Conservation (phyloP, 2,113 vertebrate genomes). For the Plotosus lineatus region DNA sequence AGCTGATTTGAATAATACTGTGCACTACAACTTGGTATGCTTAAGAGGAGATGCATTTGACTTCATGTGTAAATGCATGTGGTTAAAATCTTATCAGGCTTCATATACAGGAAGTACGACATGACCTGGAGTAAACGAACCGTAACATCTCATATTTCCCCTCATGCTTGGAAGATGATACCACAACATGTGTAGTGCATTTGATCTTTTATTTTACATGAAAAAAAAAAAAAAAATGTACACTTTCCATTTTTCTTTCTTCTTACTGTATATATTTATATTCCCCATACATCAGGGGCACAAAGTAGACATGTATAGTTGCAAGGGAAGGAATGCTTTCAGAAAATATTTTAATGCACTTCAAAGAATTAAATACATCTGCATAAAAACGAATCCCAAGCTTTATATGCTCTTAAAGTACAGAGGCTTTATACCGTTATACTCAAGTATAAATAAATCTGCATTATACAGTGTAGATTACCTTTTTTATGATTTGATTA, state of each 20-base stretch:
- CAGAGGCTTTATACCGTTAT: conserved; percentile 39
- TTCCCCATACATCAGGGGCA: conserved; percentile 63
- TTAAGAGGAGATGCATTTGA: background rate
- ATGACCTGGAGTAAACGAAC: background rate
- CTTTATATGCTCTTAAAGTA: conserved; percentile 30
- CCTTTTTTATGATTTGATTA: background rate
- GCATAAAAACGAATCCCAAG: conserved; percentile 58
- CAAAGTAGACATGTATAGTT: conserved; percentile 73
- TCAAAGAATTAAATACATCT: conserved; percentile 75
- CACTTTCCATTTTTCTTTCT: conserved; percentile 67
- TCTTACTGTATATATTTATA: conserved; percentile 67
- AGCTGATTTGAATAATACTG: background rate
- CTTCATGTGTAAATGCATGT: background rate
- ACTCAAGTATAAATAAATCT: conserved; percentile 37
- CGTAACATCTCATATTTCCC: conserved; percentile 60
- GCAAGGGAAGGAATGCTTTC: conserved; percentile 73
- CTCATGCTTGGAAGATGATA: conserved; percentile 74
- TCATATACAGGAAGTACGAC: background rate
- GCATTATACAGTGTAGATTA: conserved; percentile 32
- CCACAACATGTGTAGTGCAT: conserved; percentile 70
- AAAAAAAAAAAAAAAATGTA: too few relatives aligned
- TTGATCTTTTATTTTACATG: conserved; percentile 76
- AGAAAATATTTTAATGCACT: conserved; percentile 78
- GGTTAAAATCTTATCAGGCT: background rate
- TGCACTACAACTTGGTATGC: background rate